Conservation (phyloP, 2,113 vertebrate genomes). For the Carassius carassius region DNA sequence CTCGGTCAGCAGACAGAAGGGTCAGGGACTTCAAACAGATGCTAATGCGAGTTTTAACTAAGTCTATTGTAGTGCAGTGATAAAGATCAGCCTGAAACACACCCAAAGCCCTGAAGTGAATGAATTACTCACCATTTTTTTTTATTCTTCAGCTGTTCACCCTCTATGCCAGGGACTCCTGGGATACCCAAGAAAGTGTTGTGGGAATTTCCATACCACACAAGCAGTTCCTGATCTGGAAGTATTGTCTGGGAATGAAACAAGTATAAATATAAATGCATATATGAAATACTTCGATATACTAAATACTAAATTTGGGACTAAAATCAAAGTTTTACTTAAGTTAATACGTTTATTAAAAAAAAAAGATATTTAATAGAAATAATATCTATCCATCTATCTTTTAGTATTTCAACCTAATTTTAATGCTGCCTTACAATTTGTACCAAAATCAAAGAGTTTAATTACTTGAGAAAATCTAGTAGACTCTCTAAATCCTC, state of each 20-base stretch:
- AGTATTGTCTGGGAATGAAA: slow-evolving; percentile 85
- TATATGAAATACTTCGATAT: no score
- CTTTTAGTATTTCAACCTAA: not conserved
- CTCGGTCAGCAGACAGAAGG: not conserved
- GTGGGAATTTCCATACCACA: slow-evolving; percentile 96
- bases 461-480: not conserved
- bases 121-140: slow-evolving; percentile 83
- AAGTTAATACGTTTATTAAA: no score
- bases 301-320: no score
- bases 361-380: not conserved
- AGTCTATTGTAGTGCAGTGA: not conserved
- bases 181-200: slow-evolving; percentile 97
- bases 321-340: no score
- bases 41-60: slow-evolving; percentile 4
- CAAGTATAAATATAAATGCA: not conserved
- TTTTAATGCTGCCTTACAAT: not conserved
- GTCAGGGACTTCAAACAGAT: not conserved
- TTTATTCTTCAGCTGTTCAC: slow-evolving; percentile 90
- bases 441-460: not conserved
- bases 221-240: slow-evolving; percentile 94
- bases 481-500: not conserved
- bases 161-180: slow-evolving; percentile 89
- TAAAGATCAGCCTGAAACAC: not conserved
- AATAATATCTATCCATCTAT: not conserved
- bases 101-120: not conserved